A percentile compares a stretch with the other conserved stretches of the same genome.
phyloP scores from a whole-genome alignment of 2,797 vertebrate species.

The Arrhamphus sclerolepis region DNA sequence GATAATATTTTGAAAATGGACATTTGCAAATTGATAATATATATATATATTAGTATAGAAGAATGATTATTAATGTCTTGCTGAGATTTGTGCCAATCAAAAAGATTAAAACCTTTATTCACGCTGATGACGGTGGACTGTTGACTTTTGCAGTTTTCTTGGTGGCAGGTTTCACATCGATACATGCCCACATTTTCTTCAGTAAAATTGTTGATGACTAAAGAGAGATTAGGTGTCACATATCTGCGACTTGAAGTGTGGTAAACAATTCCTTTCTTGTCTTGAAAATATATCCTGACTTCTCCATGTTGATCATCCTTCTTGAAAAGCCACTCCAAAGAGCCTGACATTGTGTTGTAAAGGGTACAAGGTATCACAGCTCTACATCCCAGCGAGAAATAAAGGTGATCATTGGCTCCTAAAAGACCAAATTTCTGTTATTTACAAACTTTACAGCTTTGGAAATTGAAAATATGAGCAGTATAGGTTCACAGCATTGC shows the following conservation, averaged over 20 bases:
- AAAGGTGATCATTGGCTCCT: not conserved
- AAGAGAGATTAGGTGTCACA: not conserved
- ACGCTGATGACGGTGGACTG: constrained; percentile 3
- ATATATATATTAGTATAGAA: not conserved
- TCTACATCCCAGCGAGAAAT: constrained; percentile 40
- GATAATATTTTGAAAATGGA: fast-evolving
- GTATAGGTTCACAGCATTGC: not conserved
- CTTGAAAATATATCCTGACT: not conserved
- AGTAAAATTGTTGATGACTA: constrained; percentile 52
- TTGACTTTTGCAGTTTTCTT: fast-evolving
- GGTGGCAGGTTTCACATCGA: constrained; percentile 44
- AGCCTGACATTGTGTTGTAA: not conserved
- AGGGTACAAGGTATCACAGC: constrained; percentile 49
- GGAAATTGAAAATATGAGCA: not conserved
- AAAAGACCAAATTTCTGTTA: constrained; percentile 25
- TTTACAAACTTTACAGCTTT: not conserved
- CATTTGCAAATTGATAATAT: not conserved
- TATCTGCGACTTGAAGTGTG: fast-evolving
- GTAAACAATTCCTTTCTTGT: fast-evolving
- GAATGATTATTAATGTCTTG: not conserved
- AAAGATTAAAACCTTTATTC: constrained; percentile 50
- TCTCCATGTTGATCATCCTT: fast-evolving
- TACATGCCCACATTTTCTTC: constrained; percentile 58
- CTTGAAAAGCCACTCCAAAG: constrained; percentile 49
- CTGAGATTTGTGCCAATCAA: not conserved